A percentile compares a stretch with the other conserved stretches of the same genome.
Evolutionary conservation across 2,888 invertebrate genomes (phyloP).

Genomic region (Troides helena): DNA sequence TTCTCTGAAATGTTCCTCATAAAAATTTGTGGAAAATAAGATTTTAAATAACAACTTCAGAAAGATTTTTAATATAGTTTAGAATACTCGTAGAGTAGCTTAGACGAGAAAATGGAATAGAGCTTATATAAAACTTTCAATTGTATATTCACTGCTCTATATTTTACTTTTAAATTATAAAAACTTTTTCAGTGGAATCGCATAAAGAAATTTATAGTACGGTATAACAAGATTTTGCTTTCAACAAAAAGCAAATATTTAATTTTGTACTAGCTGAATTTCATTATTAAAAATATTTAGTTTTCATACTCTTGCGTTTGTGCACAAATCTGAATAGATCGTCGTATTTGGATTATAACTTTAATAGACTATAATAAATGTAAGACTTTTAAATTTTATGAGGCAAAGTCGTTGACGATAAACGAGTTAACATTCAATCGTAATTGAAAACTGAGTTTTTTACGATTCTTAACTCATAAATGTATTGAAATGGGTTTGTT

Average conservation of each 20-base stretch:
- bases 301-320: neutral
- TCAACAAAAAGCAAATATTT: neutral
- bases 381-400: neutral
- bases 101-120: neutral
- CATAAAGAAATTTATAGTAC: neutral
- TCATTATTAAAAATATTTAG: neutral
- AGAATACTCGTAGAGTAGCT: neutral
- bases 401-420: neutral
- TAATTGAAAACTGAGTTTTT: neutral
- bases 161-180: conserved; percentile 3
- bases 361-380: neutral
- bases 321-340: neutral
- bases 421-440: neutral
- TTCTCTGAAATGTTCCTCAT: conserved; percentile 5
- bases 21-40: conserved; percentile 15
- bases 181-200: neutral
- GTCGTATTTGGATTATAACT: neutral
- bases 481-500: too few species aligned
- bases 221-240: neutral
- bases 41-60: conserved; percentile 4
- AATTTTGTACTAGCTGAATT: neutral
- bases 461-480: neutral
- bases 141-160: neutral
- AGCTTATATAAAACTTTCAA: conserved; percentile 9
- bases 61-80: conserved; percentile 19